Base-by-base conservation (phyloP, 2,113 vertebrate genomes). In the Poeciliopsis occidentalis region DNA sequence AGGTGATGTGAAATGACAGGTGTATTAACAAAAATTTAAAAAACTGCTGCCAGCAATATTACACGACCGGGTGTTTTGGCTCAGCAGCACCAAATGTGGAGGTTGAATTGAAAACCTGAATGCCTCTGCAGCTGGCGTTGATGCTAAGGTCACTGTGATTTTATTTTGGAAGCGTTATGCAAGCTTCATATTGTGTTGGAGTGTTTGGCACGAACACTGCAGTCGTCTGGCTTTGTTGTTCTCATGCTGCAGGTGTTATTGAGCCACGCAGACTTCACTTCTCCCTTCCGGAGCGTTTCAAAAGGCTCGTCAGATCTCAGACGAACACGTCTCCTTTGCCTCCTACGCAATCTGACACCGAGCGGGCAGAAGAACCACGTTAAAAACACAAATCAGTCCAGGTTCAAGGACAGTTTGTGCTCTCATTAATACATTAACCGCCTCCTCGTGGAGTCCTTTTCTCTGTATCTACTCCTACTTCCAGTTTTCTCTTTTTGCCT, bases 371-470 rank as follows among this genome's bases (percentile, higher is more conserved):
- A 81, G 69, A 81, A 80, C 76, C 69, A 62, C 6, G 41, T 76
- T 77, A 79, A 71, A 63, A 84, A 76, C 81, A 57, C 61, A 80
- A 83, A 81, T 65, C 76, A 70, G 72, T 41, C 69, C 22, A 37
- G 80, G 91, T 92, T 92, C 89, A 92, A 92, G 92, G 90, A 88
- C 89, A 90, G 87, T 92, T 90, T 72, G 64, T 61, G 15, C 30
- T 75, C 84, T 91, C 75, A 88, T 88, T 90, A 92, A 88, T 87
- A 84, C 69, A 88, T 90, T 80, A 87, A 77, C 71, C 37, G 19
- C 81, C 80, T 89, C 83, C 84, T 88, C 79, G 72, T 83, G 86
- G 82, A 88, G 81, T 34, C 69, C 72, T 85, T 79, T 82, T 76
- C 76, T 80, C 72, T 72, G 34, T 57, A 79, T 85, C 75, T 31